Evolutionary conservation across 2,113 vertebrate species (phyloP), one percentile per base, ranked within the genome.

Genomic region (Anolis carolinensis): DNA sequence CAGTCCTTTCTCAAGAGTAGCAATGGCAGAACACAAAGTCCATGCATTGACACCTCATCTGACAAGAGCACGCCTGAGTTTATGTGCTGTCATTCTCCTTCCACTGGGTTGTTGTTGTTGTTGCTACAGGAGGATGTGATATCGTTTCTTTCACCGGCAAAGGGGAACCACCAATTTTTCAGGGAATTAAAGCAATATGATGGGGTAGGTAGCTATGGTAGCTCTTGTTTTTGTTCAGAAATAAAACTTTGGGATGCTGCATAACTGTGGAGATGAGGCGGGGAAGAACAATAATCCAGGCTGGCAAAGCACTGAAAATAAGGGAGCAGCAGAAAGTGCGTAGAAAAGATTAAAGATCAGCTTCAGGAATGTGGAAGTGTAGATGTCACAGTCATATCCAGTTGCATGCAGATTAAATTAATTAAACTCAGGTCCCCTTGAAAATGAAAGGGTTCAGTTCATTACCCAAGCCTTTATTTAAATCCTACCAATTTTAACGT

Each of bases 31-130:
- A 92, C 89, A 36, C 83, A 74, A 55, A 89, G 92, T 83, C 93
- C 86, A 2, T 77, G 79, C 91, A 87, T 83, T 90, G 89, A 87
- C 92, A 85, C 90, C 92, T 91, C 74, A 86, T 65, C 82, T 92
- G 93, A 95, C 79, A 93, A 95, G 83, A 77, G 63, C 91, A 89
- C 89, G 92, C 89, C 71, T 87, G 91, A 92, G 85, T 95, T 95
- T 95, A 96, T 93, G 92, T 95, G 89, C 90, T 89, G 94, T 93
- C 91, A 94, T 93, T 81, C 90, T 91, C 82, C 92, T 93, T 93
- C 91, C 88, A 86, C 73, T 44, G 36, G 79, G 72, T 67, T 50
- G 62, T 23, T 36, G 68, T 16, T 44, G n/a, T 83, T 93, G 75
- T 83, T 93, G 55, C 93, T 89, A 89, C 77, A 72, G 71, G 89